A percentile compares a stretch with the other conserved stretches of the same genome.
These are phyloP conservation scores for Pelodiscus sinensis DNA, from an alignment of 2,113 vertebrate species.

Conservation along the genomic window DNA sequence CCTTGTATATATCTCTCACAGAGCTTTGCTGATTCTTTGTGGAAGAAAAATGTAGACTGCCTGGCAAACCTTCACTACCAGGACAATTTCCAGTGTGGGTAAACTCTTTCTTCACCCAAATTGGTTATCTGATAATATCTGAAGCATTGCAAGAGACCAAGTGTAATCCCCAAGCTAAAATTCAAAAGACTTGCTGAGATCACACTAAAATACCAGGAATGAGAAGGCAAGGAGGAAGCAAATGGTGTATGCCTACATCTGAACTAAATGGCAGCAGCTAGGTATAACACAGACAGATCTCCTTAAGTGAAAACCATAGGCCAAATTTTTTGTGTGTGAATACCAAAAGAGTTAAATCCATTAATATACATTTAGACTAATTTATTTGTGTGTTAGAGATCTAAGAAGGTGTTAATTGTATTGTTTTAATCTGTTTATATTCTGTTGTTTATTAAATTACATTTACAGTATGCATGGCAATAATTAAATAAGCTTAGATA, in stretches of 20 bases:
- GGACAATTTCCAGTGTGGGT: not conserved
- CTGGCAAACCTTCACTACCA: not conserved
- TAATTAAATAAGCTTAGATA: no score
- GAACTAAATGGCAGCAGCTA: not conserved
- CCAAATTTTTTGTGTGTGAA: no score
- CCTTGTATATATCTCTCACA: not conserved
- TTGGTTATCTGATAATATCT: not conserved
- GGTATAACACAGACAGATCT: no score
- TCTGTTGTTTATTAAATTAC: no score
- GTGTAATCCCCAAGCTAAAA: not conserved
- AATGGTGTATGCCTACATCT: not conserved
- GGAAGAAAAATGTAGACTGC: not conserved
- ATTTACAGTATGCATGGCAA: no score
- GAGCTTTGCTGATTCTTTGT: not conserved
- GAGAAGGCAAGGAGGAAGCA: not conserved
- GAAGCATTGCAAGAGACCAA: not conserved
- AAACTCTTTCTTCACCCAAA: not conserved
- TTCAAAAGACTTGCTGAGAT: not conserved
- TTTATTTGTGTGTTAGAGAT: no score
- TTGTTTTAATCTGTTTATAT: no score
- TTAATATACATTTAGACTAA: no score
- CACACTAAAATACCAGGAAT: not conserved
- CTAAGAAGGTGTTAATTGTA: no score
- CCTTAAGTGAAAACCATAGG: no score
- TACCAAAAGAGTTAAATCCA: no score